A percentile compares a stretch with the other conserved stretches of the same genome.
Evolutionary conservation across 2,797 vertebrate species (phyloP).

Genomic region (Paguma larvata): DNA sequence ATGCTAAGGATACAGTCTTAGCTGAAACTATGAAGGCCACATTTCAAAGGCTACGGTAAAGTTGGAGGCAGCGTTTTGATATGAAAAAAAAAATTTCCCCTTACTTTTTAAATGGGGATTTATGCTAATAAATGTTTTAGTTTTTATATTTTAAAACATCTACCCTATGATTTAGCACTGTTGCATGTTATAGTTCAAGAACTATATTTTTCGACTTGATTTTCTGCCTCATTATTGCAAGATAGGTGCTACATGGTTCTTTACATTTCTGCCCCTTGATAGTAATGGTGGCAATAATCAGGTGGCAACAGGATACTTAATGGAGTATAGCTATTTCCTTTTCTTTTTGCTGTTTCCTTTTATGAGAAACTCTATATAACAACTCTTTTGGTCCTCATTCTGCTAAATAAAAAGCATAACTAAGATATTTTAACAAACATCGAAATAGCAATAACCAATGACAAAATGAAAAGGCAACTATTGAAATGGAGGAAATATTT

Average conservation of each 20-base stretch:
- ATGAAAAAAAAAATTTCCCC: not conserved
- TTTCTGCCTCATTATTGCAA: not conserved
- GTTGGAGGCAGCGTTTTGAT: not conserved
- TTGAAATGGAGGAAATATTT: not conserved
- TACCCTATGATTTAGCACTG: not conserved
- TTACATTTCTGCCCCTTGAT: not conserved
- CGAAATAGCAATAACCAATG: not conserved
- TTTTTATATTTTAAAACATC: slow-evolving; percentile 52
- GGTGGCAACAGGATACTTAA: not conserved
- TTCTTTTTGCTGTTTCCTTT: slow-evolving; percentile 2
- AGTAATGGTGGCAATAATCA: not conserved
- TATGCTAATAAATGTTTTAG: not conserved
- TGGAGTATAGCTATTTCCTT: not conserved
- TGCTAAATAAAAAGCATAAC: not conserved
- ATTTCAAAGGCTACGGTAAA: slow-evolving; percentile 42
- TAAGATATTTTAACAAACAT: slow-evolving; percentile 28
- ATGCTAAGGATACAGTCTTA: not conserved
- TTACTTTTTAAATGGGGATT: not conserved
- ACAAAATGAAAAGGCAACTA: not conserved
- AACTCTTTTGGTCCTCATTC: not conserved
- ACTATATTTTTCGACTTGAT: not conserved
- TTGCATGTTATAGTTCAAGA: not conserved
- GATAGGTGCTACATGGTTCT: not conserved
- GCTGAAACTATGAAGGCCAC: not conserved
- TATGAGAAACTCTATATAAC: not conserved